Evolutionary conservation across 2,888 invertebrate species (phyloP).

Genomic region (Eristalis arbustorum): DNA sequence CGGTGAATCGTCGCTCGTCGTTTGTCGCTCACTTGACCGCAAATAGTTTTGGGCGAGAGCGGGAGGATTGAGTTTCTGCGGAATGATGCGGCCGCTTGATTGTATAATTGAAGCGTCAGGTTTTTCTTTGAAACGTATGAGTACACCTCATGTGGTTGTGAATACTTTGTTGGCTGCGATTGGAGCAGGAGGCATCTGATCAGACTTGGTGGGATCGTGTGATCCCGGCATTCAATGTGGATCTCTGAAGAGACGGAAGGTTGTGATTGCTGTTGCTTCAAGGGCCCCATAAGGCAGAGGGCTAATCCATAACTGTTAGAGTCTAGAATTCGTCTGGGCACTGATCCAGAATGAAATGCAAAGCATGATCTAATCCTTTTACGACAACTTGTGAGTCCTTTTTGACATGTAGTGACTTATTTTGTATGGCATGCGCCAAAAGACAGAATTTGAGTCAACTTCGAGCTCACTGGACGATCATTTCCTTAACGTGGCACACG

Average conservation of each 20-base stretch:
- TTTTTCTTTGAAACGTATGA: not conserved
- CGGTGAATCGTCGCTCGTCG: conserved; percentile 6
- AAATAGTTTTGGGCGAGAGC: conserved; percentile 25
- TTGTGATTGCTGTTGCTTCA: too few relatives aligned
- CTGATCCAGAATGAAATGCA: too few relatives aligned
- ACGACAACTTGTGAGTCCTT: too few relatives aligned
- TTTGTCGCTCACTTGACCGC: conserved; percentile 45
- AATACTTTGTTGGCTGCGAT: not conserved
- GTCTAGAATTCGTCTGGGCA: too few relatives aligned
- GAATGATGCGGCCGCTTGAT: conserved; percentile 36
- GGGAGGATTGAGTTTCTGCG: conserved; percentile 34
- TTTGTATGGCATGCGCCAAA: not conserved
- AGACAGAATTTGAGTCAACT: not conserved
- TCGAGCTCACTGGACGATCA: not conserved
- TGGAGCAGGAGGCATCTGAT: not conserved
- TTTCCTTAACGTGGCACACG: not conserved
- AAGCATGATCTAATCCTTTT: too few relatives aligned
- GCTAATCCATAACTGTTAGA: too few relatives aligned
- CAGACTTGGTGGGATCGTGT: not conserved
- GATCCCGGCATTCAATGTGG: not conserved
- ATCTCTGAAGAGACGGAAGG: not conserved
- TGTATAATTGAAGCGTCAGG: conserved; percentile 24
- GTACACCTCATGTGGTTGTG: not conserved
- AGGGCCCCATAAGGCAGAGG: too few relatives aligned
- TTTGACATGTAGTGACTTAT: not conserved